Evolutionary conservation across 2,113 vertebrate genomes (phyloP), one percentile per base, ranked within the genome.

Genomic region (Podiceps cristatus): DNA sequence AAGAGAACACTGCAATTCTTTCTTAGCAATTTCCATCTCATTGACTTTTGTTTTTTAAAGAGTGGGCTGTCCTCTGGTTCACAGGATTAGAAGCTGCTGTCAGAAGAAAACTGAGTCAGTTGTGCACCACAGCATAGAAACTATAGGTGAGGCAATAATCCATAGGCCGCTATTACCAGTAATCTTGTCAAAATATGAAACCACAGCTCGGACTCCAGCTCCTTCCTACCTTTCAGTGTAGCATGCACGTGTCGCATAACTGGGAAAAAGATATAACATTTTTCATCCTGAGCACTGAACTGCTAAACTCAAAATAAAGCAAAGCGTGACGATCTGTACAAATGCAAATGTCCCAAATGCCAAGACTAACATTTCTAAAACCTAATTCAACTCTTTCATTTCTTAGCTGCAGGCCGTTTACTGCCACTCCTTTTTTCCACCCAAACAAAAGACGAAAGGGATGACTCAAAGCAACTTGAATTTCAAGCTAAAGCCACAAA

Each of bases 401-500:
- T 93, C 94, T 97, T 93, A 67, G 94, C 96, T 96, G 83, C 96
- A 69, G 81, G 89, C 89, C 92, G 53, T 92, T 94, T 91, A 33
- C 73, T 53, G 92, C 71, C 93, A 92, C 90, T 96, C 93, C 88
- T 96, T 94, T 92, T 87, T 81, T 93, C 88, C 75, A 90, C 92
- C 90, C 85, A 97, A 97, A 95, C 96, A 97, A 91, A 97, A 96
- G 87, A 89, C 56, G 86, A 94, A 91, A 94, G 94, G 79, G 86
- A 94, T 90, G 88, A 94, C 94, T 91, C 96, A 94, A 92, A 97
- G 96, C 87, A 96, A 97, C 64, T 88, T 94, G 95, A 96, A 92
- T 94, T 96, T 93, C 92, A 96, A 93, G 97, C 79, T 96, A 74
- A 97, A 97, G 97, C 95, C 92, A 94, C 90, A 86, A 91, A 95